Percentiles rank a stretch among this genome's conserved stretches.
These are phyloP conservation scores for Thalpophila matura DNA, from an alignment of 2,888 invertebrate genomes.

Conservation along the genomic window DNA sequence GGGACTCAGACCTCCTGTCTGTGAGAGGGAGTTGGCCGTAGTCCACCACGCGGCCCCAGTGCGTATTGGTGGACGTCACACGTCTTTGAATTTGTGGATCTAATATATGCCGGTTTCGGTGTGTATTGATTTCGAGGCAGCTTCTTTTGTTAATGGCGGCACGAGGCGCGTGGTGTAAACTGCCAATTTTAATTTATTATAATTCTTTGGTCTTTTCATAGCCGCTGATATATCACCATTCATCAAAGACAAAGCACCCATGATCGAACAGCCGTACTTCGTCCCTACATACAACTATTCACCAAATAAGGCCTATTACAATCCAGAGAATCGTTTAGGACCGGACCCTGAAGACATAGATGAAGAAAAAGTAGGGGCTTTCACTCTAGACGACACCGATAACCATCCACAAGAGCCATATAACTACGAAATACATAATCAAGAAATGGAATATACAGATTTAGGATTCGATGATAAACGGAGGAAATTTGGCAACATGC, in stretches of 20 bases:
- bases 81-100: no score
- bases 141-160: no score
- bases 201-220: slow-evolving; percentile 44
- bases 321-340: slow-evolving; percentile 73
- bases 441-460: slow-evolving; percentile 16
- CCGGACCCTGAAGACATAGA: slow-evolving; percentile 64
- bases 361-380: not conserved
- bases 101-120: no score
- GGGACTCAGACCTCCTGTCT: no score
- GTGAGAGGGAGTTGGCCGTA: no score
- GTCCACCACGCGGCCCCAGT: no score
- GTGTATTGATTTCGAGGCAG: no score
- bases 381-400: not conserved
- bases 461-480: slow-evolving; percentile 3
- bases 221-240: slow-evolving; percentile 57
- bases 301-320: slow-evolving; percentile 75
- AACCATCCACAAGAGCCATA: not conserved
- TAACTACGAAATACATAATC: not conserved
- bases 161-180: no score
- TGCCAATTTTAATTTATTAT: no score
- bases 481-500: slow-evolving; percentile 27
- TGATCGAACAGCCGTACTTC: slow-evolving; percentile 69
- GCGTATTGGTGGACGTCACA: no score
- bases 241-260: not conserved
- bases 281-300: slow-evolving; percentile 68